A percentile compares a stretch with the other conserved stretches of the same genome.
These are phyloP conservation scores for Rhimphoctona megacephalus DNA, from an alignment of 2,888 invertebrate genomes.

Conservation along the genomic window DNA sequence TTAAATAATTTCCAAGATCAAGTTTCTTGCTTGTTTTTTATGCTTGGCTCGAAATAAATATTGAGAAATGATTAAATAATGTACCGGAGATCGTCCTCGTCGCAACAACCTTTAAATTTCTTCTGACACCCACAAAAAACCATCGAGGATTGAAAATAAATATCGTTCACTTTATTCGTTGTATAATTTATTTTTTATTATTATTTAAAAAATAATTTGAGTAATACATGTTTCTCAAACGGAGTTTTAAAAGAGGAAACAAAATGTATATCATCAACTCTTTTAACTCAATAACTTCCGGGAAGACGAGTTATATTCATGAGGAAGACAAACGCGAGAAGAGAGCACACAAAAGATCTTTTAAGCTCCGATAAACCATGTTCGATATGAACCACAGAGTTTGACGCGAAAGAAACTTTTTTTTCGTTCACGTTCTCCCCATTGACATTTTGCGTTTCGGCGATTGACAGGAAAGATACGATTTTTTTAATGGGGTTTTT, in stretches of 20 bases:
- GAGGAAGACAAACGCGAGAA: slow-evolving; percentile 7
- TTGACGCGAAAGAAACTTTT: slow-evolving; percentile 4
- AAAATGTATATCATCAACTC: slow-evolving; percentile 3
- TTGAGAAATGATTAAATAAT: neutral
- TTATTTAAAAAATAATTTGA: neutral
- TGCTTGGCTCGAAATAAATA: neutral
- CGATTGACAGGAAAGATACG: slow-evolving; percentile 4
- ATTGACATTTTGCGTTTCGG: slow-evolving; percentile 5
- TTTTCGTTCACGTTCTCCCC: neutral
- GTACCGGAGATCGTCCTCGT: neutral
- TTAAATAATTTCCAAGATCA: slow-evolving; percentile 33
- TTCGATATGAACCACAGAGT: slow-evolving; percentile 2
- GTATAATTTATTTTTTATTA: neutral
- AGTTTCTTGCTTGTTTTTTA: slow-evolving; percentile 16
- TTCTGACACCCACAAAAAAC: neutral
- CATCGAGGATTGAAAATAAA: neutral
- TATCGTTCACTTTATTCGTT: no score
- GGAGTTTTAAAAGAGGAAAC: neutral
- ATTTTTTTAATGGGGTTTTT: slow-evolving; percentile 5
- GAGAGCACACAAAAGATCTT: slow-evolving; percentile 40
- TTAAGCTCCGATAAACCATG: slow-evolving; percentile 29
- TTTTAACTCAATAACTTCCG: slow-evolving; percentile 29
- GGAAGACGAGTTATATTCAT: slow-evolving; percentile 38
- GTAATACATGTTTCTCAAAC: neutral
- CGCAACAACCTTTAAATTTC: neutral